These are phyloP conservation scores for Sicus ferrugineus DNA, from an alignment of 2,888 invertebrate genomes.

Conservation along the genomic window DNA sequence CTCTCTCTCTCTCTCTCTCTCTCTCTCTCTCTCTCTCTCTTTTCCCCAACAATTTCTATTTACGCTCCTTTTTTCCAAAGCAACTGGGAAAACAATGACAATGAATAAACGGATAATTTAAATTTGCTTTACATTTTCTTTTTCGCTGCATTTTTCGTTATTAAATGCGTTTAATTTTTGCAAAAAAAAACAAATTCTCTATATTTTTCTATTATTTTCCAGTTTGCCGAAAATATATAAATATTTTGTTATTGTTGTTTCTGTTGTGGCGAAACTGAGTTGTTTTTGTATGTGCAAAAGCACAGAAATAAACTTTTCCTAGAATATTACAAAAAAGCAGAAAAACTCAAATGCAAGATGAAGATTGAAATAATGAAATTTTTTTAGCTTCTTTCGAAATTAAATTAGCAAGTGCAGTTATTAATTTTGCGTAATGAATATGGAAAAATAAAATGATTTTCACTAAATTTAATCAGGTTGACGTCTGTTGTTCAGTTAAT, in stretches of 20 bases:
- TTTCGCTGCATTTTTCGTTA: background rate
- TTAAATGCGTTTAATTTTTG: background rate
- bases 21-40: background rate
- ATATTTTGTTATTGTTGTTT: background rate
- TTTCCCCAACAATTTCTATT: background rate
- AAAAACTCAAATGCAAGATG: too few relatives aligned
- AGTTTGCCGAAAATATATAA: background rate
- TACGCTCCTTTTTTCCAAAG: background rate
- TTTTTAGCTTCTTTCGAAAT: too few relatives aligned
- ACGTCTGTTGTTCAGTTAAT: too few relatives aligned
- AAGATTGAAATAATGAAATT: too few relatives aligned
- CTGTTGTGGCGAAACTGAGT: background rate
- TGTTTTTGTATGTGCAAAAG: background rate
- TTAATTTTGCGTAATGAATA: too few relatives aligned
- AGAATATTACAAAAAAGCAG: too few relatives aligned
- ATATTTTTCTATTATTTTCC: background rate
- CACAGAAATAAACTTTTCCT: too few relatives aligned
- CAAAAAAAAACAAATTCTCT: constrained; percentile 8
- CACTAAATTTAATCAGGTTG: too few relatives aligned
- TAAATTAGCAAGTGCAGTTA: too few relatives aligned
- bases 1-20: background rate
- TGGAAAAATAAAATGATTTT: too few relatives aligned
- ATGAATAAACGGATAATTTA: too few relatives aligned
- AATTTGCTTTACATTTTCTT: background rate
- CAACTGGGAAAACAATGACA: background rate